Percentiles rank a stretch among this genome's conserved stretches.
Conservation (phyloP, 2,888 invertebrate genomes). For the Pheosia tremula region DNA sequence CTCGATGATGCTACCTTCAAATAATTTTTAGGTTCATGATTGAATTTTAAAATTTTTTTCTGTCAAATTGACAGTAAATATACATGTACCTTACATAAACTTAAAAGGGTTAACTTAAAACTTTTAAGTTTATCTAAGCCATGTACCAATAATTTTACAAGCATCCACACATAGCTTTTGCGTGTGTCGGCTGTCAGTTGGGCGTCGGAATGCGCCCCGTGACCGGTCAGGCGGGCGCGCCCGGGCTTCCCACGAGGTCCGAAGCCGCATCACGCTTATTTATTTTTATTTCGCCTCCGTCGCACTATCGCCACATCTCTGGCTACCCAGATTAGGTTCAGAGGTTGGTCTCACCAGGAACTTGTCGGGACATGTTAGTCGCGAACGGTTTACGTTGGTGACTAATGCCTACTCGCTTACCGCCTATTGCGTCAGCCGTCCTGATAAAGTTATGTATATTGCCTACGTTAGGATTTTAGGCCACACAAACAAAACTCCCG, state of each 20-base stretch:
- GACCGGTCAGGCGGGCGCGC: slow-evolving; percentile 40
- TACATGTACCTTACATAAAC: not conserved
- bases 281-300: slow-evolving; percentile 46
- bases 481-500: no score
- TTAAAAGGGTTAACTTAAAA: no score
- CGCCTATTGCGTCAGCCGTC: not conserved
- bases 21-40: no score
- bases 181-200: slow-evolving; percentile 11
- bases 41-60: no score
- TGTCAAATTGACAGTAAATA: no score
- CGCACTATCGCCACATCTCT: slow-evolving; percentile 39
- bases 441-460: not conserved
- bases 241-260: slow-evolving; percentile 33
- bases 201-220: slow-evolving; percentile 48
- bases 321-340: slow-evolving; percentile 48
- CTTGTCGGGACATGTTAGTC: slow-evolving; percentile 27
- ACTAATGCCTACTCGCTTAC: not conserved
- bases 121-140: no score
- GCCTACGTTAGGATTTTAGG: no score
- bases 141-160: not conserved
- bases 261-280: slow-evolving; percentile 23
- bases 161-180: not conserved
- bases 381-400: slow-evolving; percentile 13
- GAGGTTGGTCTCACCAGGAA: slow-evolving; percentile 55
- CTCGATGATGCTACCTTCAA: no score